Percentiles rank a stretch among this genome's conserved stretches.
These are phyloP conservation scores for Crotalus tigris DNA, from an alignment of 2,113 vertebrate species.

Conservation along the genomic window DNA sequence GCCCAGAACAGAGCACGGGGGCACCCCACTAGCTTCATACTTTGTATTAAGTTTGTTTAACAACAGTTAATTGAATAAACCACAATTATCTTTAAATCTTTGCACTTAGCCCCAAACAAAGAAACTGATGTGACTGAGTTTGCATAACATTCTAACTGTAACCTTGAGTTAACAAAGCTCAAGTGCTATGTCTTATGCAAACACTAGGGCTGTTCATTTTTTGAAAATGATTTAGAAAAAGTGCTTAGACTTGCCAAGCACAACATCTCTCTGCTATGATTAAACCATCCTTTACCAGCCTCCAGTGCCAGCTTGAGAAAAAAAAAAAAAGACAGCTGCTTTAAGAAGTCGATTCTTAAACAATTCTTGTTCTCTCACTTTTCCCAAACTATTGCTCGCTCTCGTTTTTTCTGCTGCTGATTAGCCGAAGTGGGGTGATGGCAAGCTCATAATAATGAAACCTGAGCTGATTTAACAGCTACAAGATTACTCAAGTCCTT, in stretches of 20 bases:
- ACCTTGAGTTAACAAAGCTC: background rate
- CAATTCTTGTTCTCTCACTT: background rate
- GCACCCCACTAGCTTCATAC: background rate
- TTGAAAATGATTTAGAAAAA: background rate
- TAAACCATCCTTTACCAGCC: background rate
- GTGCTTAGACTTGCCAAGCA: background rate
- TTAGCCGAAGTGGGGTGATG: background rate
- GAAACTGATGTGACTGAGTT: background rate
- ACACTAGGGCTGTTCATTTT: background rate
- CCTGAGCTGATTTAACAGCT: background rate
- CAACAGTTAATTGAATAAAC: background rate
- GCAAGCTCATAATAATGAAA: background rate
- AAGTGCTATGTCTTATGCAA: background rate
- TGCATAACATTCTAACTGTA: background rate
- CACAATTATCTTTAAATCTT: background rate
- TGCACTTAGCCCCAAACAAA: background rate
- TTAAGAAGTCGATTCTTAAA: background rate
- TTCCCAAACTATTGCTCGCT: background rate
- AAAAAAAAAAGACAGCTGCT: background rate
- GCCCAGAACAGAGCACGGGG: too few species aligned
- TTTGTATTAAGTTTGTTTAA: background rate
- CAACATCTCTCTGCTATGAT: background rate
- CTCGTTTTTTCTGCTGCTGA: background rate
- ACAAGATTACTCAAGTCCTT: background rate
- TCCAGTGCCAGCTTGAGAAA: background rate